Evolutionary conservation across 2,888 invertebrate species (phyloP), one percentile per base, ranked within the genome.

Genomic region (Ommatoiulus sabulosus): DNA sequence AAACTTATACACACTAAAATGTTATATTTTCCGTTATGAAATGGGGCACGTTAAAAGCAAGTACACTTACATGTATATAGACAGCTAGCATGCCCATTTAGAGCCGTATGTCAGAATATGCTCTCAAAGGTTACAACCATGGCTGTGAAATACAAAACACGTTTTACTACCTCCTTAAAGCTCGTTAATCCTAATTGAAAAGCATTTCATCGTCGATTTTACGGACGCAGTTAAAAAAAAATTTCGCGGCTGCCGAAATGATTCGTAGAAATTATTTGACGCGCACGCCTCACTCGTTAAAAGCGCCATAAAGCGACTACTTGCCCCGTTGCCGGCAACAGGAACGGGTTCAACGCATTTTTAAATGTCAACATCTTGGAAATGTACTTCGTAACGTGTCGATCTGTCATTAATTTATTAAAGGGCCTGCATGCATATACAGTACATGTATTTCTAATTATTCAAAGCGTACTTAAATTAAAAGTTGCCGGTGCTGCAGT

Each of bases 391-490:
- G 57, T 15, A 15, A n/a, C n/a, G 6, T 63, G 17, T n/a, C 63
- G 63, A 63, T 63, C 5, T 6, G 72, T 72, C 72, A 72, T 72
- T 24, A 24, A 72, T 72, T 72, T 72, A 72, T 24, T 8, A 72
- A 24, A 24, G 72, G 24, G 24, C 72, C 8, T 72, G 24, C 8
- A 35, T n/a, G n/a, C n/a, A n/a, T n/a, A n/a, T n/a, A n/a, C n/a
- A n/a, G n/a, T n/a, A n/a, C n/a, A n/a, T 24, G 8, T 72, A 72
- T 72, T 72, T 72, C 24, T 72, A 72, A 72, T 72, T 72, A 72
- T 72, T 72, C 24, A 8, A 72, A 72, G 72, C 72, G 72, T 24
- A 72, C 24, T 24, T 72, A n/a, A n/a, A n/a, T n/a, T 24, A 24
- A 72, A 72, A 72, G 0, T 72, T 72, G 8, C 24, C 72, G 72